Percentiles rank a stretch among this genome's conserved stretches.
These are phyloP conservation scores for Leptoteleia sp. DNA, from an alignment of 1,140 invertebrate genomes.

Conservation along the genomic window DNA sequence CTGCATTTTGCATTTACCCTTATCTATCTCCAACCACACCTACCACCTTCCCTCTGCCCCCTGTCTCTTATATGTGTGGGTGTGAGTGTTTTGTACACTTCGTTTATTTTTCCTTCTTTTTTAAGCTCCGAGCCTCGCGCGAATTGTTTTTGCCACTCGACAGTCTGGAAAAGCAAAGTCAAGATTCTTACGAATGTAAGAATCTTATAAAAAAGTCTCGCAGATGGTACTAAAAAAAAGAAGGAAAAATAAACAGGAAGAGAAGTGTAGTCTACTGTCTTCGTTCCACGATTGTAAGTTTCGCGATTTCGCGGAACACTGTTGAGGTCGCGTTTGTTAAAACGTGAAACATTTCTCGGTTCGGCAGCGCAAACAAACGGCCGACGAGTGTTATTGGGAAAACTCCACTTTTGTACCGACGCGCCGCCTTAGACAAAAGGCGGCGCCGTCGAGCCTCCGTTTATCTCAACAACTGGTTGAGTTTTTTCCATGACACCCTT, in stretches of 20 bases:
- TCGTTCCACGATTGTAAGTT: conserved; percentile 22
- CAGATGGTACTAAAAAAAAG: too few species aligned
- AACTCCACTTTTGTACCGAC: conserved; percentile 29
- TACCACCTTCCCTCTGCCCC: neutral
- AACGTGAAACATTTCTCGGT: conserved; percentile 24
- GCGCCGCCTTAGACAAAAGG: neutral
- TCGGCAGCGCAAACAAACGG: conserved; percentile 21
- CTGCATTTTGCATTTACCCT: conserved; percentile 37
- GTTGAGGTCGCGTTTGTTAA: conserved; percentile 12
- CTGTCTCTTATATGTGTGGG: too few species aligned
- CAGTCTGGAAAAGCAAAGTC: neutral
- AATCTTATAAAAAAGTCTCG: neutral
- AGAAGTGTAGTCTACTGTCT: conserved; percentile 18
- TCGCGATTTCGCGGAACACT: conserved; percentile 1
- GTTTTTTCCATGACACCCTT: conserved; percentile 26
- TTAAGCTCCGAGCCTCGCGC: neutral
- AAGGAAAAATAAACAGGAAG: too few species aligned
- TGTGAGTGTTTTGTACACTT: too few species aligned
- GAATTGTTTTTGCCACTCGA: neutral
- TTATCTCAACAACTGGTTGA: conserved; percentile 26
- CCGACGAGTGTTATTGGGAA: conserved; percentile 31
- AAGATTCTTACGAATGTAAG: conserved; percentile 10
- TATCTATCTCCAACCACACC: neutral
- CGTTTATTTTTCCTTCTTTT: conserved; percentile 1
- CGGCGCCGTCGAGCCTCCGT: neutral